Evolutionary conservation across 2,797 vertebrate species (phyloP), one percentile per base, ranked within the genome.

Genomic region (Sebastolobus alascanus): DNA sequence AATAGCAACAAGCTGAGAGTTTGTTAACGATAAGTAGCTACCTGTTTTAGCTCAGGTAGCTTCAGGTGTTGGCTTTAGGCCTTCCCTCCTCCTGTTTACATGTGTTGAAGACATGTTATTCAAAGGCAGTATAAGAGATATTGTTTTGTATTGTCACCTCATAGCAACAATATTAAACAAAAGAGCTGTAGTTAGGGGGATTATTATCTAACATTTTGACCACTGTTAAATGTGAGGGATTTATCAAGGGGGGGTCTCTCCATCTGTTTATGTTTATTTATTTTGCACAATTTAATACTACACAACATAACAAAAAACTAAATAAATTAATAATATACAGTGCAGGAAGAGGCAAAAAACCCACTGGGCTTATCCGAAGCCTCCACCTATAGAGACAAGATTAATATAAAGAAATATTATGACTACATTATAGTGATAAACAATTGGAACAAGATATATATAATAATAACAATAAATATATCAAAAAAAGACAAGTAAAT

Each of bases 261-360:
- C 80, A 80, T 89, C 84, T 25, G 25, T 25, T 25, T 25, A 25
- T 25, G 25, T 25, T 25, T 25, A 25, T 25, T 25, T 25, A 25
- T 25, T 25, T 25, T 25, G 25, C 25, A 25, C 25, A 25, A 25
- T 25, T 25, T 25, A 25, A 25, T 25, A 25, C 25, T 25, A 25
- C 25, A 25, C 25, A 25, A 25, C 25, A 25, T 25, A 25, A 25
- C 25, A 25, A 25, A 25, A 25, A 25, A 25, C 25, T 25, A 25
- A 25, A 25, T 25, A 25, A 25, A 25, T 25, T 25, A 25, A 25
- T 25, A 25, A 25, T 25, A 25, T 25, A 25, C 25, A 25, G 25
- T 25, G 25, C 25, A 25, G 25, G 25, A 25, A 25, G 25, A 25
- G 25, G 25, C 25, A 25, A 25, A 25, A 25, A 25, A 25, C 25